Evolutionary conservation across 2,888 invertebrate genomes (phyloP), one percentile per base, ranked within the genome.

Genomic region (Drosophila vallismaia): DNA sequence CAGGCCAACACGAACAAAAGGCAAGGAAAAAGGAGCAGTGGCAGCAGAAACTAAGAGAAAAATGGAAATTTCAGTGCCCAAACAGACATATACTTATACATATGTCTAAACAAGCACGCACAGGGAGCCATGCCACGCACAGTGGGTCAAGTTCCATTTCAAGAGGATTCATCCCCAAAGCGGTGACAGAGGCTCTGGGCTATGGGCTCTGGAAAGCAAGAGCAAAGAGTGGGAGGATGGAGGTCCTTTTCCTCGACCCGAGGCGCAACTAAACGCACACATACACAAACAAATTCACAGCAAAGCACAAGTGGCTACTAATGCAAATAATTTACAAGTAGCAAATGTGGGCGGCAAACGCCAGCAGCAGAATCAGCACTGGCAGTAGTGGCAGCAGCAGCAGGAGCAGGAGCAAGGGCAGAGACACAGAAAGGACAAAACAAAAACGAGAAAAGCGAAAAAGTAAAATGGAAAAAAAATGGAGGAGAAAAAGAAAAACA

Each of bases 321-420:
- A 88, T 89, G 89, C 89, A 89, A 87, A 89, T 87, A 89, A 87
- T 89, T 89, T 89, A 87, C 88, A 87, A 82, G 89, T 81, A 86
- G 83, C 84, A 83, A 86, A 75, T 71, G 81, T 80, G 84, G 81
- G 86, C 77, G 78, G 58, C 59, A 77, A 79, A 82, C 79, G 82
- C 54, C 73, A 49, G 54, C 57, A 69, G 64, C 64, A 64, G 63
- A 52, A 64, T 66, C 63, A 63, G 63, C 74, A 55, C 59, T 36
- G 58, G 42, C 67, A 26, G 38, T 52, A 53, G 48, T 31, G 26
- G 31, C 19, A 45, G 29, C 54, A 45, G 45, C 52, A 53, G 67
- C 73, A 76, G 74, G 66, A 50, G 36, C n/a, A 38, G 58, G 57
- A 76, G 74, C 77, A 76, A 64, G n/a, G n/a, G n/a, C n/a, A n/a